These are phyloP conservation scores for Poeciliopsis paucimaculata DNA, from an alignment of 2,797 vertebrate species.

Conservation along the genomic window DNA sequence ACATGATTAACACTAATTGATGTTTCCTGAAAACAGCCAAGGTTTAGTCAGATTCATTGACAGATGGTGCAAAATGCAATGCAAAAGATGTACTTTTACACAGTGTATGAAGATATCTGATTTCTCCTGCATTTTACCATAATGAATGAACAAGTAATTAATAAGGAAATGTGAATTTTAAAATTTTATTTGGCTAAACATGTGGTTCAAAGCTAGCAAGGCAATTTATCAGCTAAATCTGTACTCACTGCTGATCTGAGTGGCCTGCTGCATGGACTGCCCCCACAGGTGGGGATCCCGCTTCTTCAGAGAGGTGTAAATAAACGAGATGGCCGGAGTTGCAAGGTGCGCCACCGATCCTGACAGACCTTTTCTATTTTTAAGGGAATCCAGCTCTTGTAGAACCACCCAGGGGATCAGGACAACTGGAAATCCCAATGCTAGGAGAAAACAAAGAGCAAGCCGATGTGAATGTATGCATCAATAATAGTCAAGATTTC, in stretches of 20 bases:
- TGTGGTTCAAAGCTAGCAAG: not conserved
- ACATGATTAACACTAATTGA: not conserved
- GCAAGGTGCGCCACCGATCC: conserved; percentile 85
- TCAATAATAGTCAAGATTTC: not conserved
- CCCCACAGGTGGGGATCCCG: conserved; percentile 87
- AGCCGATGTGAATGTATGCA: not conserved
- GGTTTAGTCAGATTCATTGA: not conserved
- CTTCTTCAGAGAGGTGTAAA: conserved; percentile 85
- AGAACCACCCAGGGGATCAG: conserved; percentile 96
- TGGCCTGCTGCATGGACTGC: conserved; percentile 93
- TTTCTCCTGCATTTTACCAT: not conserved
- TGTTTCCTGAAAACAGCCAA: not conserved
- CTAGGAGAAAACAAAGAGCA: conserved; percentile 61
- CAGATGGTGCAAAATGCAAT: not conserved
- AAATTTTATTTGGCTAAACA: not conserved
- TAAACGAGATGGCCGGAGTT: conserved; percentile 88
- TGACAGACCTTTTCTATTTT: conserved; percentile 79
- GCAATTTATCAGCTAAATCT: not conserved
- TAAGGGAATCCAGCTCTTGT: conserved; percentile 92
- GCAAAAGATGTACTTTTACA: not conserved
- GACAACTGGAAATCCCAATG: conserved; percentile 81
- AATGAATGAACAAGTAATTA: not conserved
- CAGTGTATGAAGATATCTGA: not conserved
- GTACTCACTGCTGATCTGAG: conserved; percentile 85
- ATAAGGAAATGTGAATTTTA: too few species aligned